These are phyloP conservation scores for Salvelinus sp. DNA, from an alignment of 2,113 vertebrate genomes.

Conservation along the genomic window DNA sequence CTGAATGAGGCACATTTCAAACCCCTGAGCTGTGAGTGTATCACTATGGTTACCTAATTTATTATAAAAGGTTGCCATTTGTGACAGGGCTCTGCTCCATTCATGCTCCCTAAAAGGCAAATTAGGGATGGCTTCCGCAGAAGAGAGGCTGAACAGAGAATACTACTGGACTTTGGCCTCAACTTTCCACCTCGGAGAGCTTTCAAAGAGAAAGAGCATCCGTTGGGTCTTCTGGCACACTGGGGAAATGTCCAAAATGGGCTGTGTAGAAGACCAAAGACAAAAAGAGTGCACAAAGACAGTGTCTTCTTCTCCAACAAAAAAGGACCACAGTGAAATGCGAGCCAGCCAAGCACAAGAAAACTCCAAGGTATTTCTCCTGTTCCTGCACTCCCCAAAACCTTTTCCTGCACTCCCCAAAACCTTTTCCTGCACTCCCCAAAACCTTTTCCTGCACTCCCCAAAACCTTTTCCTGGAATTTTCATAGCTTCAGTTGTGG, in stretches of 20 bases:
- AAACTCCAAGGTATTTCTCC: constrained; percentile 13
- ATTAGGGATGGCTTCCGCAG: constrained; percentile 55
- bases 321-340: constrained; percentile 17
- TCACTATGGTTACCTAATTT: constrained; percentile 66
- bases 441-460: too few species aligned
- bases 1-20: constrained; percentile 57
- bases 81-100: constrained; percentile 38
- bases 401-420: constrained; percentile 17
- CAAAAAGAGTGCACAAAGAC: background rate
- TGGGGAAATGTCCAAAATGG: background rate
- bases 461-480: constrained; percentile 24
- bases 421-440: background rate
- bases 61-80: constrained; percentile 44
- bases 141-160: constrained; percentile 3
- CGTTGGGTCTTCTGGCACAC: background rate
- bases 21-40: constrained; percentile 41
- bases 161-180: background rate
- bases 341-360: background rate
- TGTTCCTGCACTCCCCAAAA: constrained; percentile 19
- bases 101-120: constrained; percentile 36
- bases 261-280: background rate
- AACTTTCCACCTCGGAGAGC: constrained; percentile 6
- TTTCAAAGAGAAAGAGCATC: constrained; percentile 1
- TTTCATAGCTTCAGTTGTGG: constrained; percentile 2
- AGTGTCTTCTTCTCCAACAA: background rate